Evolutionary conservation across 1,140 invertebrate genomes (phyloP).

Genomic region (Zaprionus ornatus): DNA sequence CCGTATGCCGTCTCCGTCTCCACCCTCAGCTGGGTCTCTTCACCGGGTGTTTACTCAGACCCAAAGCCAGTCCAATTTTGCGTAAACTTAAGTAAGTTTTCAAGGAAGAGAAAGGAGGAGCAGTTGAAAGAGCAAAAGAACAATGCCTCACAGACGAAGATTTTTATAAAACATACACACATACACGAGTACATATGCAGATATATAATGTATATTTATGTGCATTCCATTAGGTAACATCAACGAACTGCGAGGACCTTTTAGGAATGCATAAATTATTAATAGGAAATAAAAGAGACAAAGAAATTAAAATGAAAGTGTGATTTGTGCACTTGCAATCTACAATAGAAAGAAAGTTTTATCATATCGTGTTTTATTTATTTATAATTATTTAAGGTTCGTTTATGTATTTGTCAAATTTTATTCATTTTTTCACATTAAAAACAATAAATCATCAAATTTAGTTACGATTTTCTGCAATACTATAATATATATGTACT

Average conservation of each 20-base stretch:
- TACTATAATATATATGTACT: no score
- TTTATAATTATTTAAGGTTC: no score
- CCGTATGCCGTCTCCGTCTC: constrained; percentile 53
- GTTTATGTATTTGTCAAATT: no score
- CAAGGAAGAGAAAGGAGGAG: constrained; percentile 24
- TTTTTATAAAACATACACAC: background rate
- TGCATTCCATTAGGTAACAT: constrained; percentile 28
- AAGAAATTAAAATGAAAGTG: background rate
- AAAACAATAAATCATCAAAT: no score
- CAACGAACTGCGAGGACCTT: background rate
- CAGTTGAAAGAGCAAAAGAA: constrained; percentile 8
- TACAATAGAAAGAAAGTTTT: no score
- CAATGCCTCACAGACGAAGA: constrained; percentile 32
- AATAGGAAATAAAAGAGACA: background rate
- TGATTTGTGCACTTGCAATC: no score
- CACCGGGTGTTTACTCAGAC: background rate
- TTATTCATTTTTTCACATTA: no score
- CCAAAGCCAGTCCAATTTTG: constrained; percentile 50
- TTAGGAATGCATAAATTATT: background rate
- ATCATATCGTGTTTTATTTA: no score
- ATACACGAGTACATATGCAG: background rate
- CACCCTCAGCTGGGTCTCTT: constrained; percentile 40
- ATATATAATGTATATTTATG: background rate
- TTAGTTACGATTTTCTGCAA: no score
- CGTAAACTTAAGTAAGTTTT: constrained; percentile 72